phyloP scores from a whole-genome alignment of 2,113 vertebrate species.

The Melanerpes formicivorus region DNA sequence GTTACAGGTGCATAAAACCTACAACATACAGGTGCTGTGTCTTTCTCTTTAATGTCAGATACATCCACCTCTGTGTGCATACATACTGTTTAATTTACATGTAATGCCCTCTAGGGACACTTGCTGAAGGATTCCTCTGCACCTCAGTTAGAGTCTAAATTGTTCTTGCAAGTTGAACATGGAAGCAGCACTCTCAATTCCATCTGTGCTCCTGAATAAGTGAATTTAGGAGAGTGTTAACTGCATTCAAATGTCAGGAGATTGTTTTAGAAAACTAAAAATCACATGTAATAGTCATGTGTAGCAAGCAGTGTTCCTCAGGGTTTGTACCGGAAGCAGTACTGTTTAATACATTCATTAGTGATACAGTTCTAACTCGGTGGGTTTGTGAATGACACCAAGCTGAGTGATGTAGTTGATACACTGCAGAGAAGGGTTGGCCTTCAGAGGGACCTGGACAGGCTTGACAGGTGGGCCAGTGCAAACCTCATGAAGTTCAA shows the following conservation, averaged over 20 bases:
- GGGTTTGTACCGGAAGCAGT: not conserved
- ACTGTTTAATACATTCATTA: not conserved
- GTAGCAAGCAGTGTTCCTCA: not conserved
- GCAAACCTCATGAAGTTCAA: no score
- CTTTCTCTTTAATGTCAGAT: not conserved
- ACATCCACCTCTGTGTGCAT: not conserved
- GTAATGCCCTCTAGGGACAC: not conserved
- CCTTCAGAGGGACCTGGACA: not conserved
- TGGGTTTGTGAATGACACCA: no score
- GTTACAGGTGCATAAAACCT: not conserved
- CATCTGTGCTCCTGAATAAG: not conserved
- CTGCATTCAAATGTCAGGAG: not conserved
- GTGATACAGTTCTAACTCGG: not conserved
- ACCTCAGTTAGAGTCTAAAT: not conserved
- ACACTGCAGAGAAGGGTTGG: not conserved
- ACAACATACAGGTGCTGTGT: not conserved
- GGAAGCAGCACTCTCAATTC: not conserved
- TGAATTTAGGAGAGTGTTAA: not conserved
- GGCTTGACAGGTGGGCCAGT: not conserved
- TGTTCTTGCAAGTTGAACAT: not conserved
- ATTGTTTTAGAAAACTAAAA: not conserved
- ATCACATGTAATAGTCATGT: accelerated
- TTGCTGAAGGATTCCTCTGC: not conserved
- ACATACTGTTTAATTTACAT: not conserved
- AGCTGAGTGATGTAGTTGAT: not conserved